Conservation (phyloP, 2,113 vertebrate species). For the Chrysemys picta region DNA sequence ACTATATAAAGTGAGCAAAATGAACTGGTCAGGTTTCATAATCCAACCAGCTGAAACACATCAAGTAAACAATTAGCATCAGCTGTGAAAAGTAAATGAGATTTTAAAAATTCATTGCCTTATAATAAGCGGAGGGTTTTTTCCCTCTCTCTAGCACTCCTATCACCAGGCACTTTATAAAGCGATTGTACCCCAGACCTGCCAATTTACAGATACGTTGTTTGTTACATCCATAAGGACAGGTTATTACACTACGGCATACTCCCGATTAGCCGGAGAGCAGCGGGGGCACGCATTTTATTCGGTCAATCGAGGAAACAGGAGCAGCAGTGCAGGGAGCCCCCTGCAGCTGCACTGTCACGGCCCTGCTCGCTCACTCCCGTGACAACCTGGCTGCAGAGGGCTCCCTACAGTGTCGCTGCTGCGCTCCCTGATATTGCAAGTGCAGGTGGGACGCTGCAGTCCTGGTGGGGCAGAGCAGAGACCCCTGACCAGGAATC, state of each 20-base stretch:
- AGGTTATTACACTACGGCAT: accelerated
- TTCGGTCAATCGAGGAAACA: neutral
- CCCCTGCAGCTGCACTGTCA: neutral
- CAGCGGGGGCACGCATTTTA: neutral
- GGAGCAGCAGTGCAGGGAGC: neutral
- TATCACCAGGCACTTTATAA: neutral
- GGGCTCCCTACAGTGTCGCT: neutral
- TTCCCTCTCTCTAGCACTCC: neutral
- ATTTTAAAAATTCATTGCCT: neutral
- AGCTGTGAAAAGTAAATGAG: neutral
- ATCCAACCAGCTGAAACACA: accelerated
- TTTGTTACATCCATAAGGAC: neutral
- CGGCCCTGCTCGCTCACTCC: neutral
- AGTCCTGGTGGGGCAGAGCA: neutral
- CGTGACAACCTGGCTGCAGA: neutral
- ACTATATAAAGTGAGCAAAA: accelerated
- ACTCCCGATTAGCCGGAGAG: neutral
- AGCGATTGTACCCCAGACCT: accelerated
- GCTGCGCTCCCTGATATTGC: neutral
- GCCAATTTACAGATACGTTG: neutral
- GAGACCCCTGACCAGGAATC: neutral
- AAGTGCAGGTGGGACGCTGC: neutral
- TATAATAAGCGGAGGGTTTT: neutral
- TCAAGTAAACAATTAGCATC: accelerated
- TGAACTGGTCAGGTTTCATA: neutral